phyloP scores from a whole-genome alignment of 2,113 vertebrate species.

The Odocoileus virginianus region DNA sequence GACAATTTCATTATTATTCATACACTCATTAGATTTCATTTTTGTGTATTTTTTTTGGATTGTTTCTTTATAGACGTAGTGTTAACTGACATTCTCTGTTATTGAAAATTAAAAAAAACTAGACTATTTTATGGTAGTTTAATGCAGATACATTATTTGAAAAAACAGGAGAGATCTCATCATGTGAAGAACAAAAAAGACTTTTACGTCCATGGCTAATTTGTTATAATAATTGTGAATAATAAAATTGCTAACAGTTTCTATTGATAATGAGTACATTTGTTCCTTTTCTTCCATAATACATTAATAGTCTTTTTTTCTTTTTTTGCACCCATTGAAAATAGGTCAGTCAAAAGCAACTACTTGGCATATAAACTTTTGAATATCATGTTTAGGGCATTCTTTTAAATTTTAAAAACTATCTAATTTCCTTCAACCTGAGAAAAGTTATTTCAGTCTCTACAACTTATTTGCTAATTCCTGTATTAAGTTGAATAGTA shows the following conservation, averaged over 20 bases:
- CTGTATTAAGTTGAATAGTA: background rate
- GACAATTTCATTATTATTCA: background rate
- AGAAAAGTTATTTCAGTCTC: background rate
- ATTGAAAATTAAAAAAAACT: background rate
- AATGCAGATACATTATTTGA: background rate
- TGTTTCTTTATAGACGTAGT: background rate
- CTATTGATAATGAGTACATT: background rate
- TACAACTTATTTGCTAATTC: slow-evolving; percentile 3
- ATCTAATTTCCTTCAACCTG: background rate
- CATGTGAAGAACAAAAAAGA: background rate
- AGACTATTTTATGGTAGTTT: background rate
- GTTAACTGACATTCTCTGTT: background rate
- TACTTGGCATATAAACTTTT: background rate
- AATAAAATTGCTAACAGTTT: background rate
- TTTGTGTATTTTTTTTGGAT: background rate
- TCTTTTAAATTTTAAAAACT: background rate
- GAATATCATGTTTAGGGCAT: background rate
- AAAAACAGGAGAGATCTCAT: background rate
- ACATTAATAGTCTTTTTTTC: background rate
- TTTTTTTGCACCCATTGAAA: background rate
- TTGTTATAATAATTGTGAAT: background rate
- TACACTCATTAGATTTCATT: background rate
- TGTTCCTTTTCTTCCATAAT: background rate
- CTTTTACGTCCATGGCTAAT: background rate
- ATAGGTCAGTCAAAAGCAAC: background rate